Base-by-base conservation (phyloP, 2,797 vertebrate species). In the Mormyrops attenuatus region DNA sequence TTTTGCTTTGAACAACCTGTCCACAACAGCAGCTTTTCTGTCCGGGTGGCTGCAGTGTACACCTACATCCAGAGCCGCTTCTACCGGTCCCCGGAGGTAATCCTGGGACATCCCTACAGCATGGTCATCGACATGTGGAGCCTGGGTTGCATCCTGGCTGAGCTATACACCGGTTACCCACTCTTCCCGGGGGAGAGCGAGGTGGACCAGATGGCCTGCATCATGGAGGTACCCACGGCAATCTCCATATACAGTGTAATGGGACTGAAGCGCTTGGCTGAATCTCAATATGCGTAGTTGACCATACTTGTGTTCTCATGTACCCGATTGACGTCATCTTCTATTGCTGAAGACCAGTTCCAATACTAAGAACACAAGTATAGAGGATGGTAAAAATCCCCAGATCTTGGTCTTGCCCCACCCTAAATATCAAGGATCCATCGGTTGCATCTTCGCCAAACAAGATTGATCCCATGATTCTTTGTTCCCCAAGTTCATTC, bases 51-150 rank as follows among this genome's bases (percentile, higher is more conserved):
- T 52, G 0, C 88, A 98, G 98, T 98, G 89, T 98, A 98, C 92
- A 98, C 97, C 0, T 99, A 99, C 90, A 97, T 99, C 93, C 98
- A 99, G 94, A 99, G 97, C 91, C 96, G 97, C 3, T 99, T 99
- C 95, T 99, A 99, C 92, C 97, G 97, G 90, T 98, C 98, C 0
- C 98, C 98, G 0, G 98, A 99, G 93, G 97, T 99, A 92, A 98
- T 99, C 91, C 96, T 99, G 92, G 98, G 98, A 47, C 97, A 97
- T 80, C 95, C 97, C 17, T 99, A 99, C 91, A 96, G 97, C 93
- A 97, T 97, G 96, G 97, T 98, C 92, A 98, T 99, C 3, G 98
- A 99, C 91, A 98, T 99, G 98, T 99, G 98, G 98, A 99, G 98
- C 88, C 94, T 99, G 92, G 98, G 98, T 90, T 99, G 98, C 93